phyloP scores from a whole-genome alignment of 1,140 invertebrate species.

The Trachymyrmex cornetzi region DNA sequence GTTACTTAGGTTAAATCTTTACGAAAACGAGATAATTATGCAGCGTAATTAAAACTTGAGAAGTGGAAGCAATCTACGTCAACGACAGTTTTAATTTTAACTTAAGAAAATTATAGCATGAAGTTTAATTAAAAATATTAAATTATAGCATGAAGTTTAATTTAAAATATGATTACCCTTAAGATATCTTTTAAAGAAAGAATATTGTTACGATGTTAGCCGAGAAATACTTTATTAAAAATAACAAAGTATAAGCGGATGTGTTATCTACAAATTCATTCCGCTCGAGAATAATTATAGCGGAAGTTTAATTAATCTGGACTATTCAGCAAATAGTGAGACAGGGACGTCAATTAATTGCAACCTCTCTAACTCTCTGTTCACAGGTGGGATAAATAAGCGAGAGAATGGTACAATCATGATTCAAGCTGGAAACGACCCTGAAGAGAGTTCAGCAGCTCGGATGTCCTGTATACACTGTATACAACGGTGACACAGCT shows the following conservation, averaged over 20 bases:
- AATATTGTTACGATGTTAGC: neutral
- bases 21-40: neutral
- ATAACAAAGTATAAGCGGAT: neutral
- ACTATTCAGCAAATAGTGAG: neutral
- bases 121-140: neutral
- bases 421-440: constrained; percentile 66
- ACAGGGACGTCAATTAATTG: constrained; percentile 36
- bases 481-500: constrained; percentile 82
- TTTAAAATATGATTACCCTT: neutral
- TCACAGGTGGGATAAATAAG: constrained; percentile 56
- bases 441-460: constrained; percentile 54
- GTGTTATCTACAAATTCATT: neutral
- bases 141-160: neutral
- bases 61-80: neutral
- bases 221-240: neutral
- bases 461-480: constrained; percentile 62
- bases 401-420: constrained; percentile 73
- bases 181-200: neutral
- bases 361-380: neutral
- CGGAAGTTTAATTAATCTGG: constrained; percentile 7
- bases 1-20: too few species aligned
- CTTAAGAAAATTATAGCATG: neutral
- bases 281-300: neutral
- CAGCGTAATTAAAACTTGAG: constrained; percentile 1
- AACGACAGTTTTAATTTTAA: neutral